These are phyloP conservation scores for Pseudorectes ferrugineus DNA, from an alignment of 2,113 vertebrate genomes.

Conservation along the genomic window DNA sequence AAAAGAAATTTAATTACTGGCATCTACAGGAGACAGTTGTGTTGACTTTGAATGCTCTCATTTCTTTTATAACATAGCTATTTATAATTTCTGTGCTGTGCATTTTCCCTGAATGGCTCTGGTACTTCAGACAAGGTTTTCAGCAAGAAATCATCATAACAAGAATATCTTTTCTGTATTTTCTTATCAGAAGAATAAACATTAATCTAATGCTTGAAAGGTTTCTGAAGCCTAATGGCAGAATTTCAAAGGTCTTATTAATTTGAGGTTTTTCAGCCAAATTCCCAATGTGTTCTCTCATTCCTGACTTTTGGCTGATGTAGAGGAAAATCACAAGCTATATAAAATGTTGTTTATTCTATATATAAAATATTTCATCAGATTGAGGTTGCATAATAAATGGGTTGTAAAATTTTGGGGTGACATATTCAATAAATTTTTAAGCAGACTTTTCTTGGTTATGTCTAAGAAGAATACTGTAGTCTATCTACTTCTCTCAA, in stretches of 20 bases:
- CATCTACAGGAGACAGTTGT: constrained; percentile 29
- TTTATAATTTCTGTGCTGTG: neutral
- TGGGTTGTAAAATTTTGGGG: neutral
- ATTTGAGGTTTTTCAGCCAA: neutral
- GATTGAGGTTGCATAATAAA: neutral
- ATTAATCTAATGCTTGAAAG: constrained; percentile 17
- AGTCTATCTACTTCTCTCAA: neutral
- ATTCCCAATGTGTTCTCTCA: neutral
- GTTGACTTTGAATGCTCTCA: constrained; percentile 20
- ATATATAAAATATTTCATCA: neutral
- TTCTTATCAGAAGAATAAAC: constrained; percentile 28
- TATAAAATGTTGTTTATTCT: neutral
- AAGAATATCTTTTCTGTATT: constrained; percentile 22
- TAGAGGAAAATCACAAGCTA: neutral
- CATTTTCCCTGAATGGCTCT: neutral
- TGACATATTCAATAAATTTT: neutral
- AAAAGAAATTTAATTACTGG: constrained; percentile 65
- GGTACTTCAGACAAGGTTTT: constrained; percentile 38
- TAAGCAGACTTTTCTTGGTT: neutral
- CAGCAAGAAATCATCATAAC: neutral
- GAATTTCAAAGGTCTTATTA: constrained; percentile 36
- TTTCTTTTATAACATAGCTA: constrained; percentile 34
- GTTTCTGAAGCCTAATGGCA: neutral
- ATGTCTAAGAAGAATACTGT: neutral
- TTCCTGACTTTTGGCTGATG: neutral